These are phyloP conservation scores for Agelas oroides DNA, from an alignment of 37 sponge, comb jelly and placozoan species.

Conservation along the genomic window DNA sequence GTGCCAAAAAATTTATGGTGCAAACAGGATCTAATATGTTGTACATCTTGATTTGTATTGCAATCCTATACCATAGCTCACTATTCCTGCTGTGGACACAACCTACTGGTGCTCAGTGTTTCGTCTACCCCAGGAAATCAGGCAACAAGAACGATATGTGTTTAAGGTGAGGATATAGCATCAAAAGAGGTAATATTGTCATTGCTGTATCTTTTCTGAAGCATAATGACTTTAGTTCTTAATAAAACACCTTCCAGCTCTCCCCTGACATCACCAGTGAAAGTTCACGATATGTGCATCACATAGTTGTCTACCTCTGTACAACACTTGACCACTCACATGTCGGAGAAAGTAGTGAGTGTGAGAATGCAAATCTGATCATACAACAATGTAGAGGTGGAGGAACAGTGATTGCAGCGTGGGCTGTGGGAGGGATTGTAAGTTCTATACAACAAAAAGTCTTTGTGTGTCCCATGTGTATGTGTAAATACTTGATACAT, in stretches of 20 bases:
- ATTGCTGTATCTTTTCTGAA: no score
- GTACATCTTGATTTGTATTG: no score
- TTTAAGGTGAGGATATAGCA: no score
- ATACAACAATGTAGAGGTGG: not conserved
- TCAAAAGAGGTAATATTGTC: no score
- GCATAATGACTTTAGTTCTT: no score
- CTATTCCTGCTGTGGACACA: not conserved
- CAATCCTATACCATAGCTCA: no score
- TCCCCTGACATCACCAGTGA: constrained; percentile 32
- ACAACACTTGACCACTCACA: not conserved
- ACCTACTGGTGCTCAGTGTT: constrained; percentile 38
- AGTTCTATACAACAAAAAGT: not conserved
- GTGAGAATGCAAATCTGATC: not conserved
- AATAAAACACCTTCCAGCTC: not conserved
- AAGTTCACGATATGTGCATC: constrained; percentile 53
- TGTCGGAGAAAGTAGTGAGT: not conserved
- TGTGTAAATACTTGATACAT: no score
- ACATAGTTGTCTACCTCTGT: constrained; percentile 68
- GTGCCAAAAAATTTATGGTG: no score
- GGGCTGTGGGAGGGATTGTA: constrained; percentile 76
- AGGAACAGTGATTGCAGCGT: constrained; percentile 38
- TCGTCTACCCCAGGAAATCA: constrained; percentile 5
- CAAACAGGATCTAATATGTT: no score
- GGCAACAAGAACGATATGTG: constrained; percentile 8
- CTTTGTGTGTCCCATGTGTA: no score